Base-by-base conservation (phyloP, 2,113 vertebrate species). In the Nansenia antarctica region DNA sequence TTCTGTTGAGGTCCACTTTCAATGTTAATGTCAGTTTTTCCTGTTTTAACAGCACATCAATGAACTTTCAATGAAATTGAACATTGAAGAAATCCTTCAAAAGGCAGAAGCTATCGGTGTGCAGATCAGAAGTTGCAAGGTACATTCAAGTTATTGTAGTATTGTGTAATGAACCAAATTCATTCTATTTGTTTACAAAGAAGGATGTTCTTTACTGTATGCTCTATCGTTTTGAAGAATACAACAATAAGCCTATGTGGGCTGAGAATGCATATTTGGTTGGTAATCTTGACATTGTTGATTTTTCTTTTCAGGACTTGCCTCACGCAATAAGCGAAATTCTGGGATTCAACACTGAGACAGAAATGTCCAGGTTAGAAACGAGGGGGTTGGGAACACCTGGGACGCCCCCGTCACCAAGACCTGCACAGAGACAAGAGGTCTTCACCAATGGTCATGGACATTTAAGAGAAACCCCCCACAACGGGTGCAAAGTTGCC, bases 11-110 rank as follows among this genome's bases (percentile, higher is more conserved):
- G n/a, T 14, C 11, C 11, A 30, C 32, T 32, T n/a, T 34, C 18
- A 59, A 5, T 0, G 22, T 6, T 14, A 35, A 1, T 72, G 37
- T 27, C 45, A 31, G 12, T 57, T 0, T 67, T 42, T 77, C 7
- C 64, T 69, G 62, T 83, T 60, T 47, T 62, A 67, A 73, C 88
- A 99, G 97, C 96, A 99, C 86, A 94, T 99, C 79, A 99, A 99
- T 71, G 96, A 99, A 80, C 92, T 99, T 55, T 98, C 97, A 12
- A 96, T 99, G 96, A 99, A 97, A 80, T 93, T 98, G 72, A 94
- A 97, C 82, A 91, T 98, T 9, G 94, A 98, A 81, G 93, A 95
- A 72, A 88, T 97, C 67, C 93, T 99, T 1, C 93, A 93, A 85
- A 96, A 96, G 84, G 93, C 95, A 27, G 96, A 99, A 82, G 93